phyloP scores from a whole-genome alignment of 1,140 invertebrate genomes.

The Bombus waltoni region DNA sequence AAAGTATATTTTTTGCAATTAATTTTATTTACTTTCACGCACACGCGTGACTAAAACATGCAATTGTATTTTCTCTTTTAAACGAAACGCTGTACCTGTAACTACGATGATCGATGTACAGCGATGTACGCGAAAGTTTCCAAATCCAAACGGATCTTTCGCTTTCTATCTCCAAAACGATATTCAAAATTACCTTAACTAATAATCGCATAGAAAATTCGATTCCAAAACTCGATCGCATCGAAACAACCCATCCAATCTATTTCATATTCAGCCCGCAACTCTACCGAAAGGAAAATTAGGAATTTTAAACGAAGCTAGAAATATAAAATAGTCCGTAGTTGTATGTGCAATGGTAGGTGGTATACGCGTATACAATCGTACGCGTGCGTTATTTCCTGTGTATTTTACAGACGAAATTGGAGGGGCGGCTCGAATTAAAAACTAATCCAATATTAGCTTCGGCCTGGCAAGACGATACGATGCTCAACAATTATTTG shows the following conservation, averaged over 20 bases:
- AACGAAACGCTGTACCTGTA: not conserved
- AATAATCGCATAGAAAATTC: not conserved
- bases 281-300: too few relatives aligned
- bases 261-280: too few relatives aligned
- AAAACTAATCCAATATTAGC: conserved; percentile 76
- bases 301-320: too few relatives aligned
- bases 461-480: conserved; percentile 58
- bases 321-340: not conserved
- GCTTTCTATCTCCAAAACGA: not conserved
- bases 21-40: too few relatives aligned
- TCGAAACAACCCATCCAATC: not conserved
- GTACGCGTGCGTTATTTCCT: not conserved
- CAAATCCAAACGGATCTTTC: not conserved
- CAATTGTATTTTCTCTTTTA: not conserved
- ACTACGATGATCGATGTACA: not conserved
- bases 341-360: not conserved
- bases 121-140: not conserved
- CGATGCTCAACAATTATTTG: conserved; percentile 60
- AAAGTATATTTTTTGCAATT: too few relatives aligned
- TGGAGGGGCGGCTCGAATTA: conserved; percentile 65
- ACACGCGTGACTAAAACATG: too few relatives aligned
- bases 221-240: too few relatives aligned
- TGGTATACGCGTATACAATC: not conserved
- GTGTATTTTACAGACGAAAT: conserved; percentile 6
- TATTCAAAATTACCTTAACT: not conserved